Base-by-base conservation (phyloP, 1,140 invertebrate species). In the Drosophila nigrodunni region DNA sequence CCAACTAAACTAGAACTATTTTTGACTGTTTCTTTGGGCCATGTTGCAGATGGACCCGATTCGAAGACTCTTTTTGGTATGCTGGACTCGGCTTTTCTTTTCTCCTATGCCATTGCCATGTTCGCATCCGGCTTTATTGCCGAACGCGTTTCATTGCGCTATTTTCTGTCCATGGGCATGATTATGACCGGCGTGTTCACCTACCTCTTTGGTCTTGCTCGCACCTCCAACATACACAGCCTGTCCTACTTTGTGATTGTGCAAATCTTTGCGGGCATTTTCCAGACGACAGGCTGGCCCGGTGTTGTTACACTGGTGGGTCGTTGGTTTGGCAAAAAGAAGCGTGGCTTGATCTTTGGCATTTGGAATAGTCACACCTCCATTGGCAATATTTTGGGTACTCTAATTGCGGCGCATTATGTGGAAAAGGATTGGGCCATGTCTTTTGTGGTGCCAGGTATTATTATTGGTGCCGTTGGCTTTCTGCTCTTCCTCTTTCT, bases 281-380 rank as follows among this genome's bases (percentile, higher is more conserved):
- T 96, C 30, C 98, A 99, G 94, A 97, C 97, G 0, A 97, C 97
- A 13, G 98, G 97, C 1, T 94, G 94, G 94, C 94, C 98, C 0
- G 97, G 97, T 52, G 98, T 99, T 0, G 98, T 99, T 0, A 96
- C 98, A 9, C 95, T 97, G 8, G 95, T 99, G 18, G 97, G 97
- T 9, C 98, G 99, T 90, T 99, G 98, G 98, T 99, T 98, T 93
- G 98, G 98, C 1, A 98, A 97, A 93, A 95, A 95, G 15, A 98
- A 97, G 92, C 94, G 95, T 92, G 98, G 98, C 18, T 93, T 99
- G 7, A 98, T 99, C 74, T 99, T 99, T 93, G 98, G 98, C 10
- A 94, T 99, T 10, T 99, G 95, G 98, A 99, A 99, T 93, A 98
- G 98, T 1, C 98, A 99, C 81, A 99, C 98, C 0, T 98, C 97